These are phyloP conservation scores for Poecile atricapillus DNA, from an alignment of 2,113 vertebrate genomes.

Conservation along the genomic window DNA sequence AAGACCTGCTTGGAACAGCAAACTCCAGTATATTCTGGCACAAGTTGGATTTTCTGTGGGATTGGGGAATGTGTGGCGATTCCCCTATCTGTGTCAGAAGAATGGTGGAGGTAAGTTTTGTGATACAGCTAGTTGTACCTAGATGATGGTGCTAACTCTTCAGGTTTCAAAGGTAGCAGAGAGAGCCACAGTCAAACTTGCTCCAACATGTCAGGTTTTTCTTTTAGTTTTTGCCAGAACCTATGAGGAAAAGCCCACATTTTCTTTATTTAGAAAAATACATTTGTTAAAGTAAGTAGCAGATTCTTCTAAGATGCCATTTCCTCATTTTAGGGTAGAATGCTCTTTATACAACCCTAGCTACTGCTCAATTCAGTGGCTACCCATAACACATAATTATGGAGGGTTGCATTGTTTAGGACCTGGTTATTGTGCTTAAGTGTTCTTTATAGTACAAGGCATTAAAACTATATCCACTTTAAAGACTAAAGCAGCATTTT, in stretches of 20 bases:
- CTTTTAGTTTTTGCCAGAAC: neutral
- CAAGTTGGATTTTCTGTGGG: slow-evolving; percentile 99
- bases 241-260: neutral
- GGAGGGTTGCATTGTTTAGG: neutral
- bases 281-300: neutral
- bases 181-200: neutral
- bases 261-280: neutral
- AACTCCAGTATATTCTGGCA: slow-evolving; percentile 95
- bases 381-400: neutral
- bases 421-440: neutral
- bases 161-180: neutral
- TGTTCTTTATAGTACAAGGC: neutral
- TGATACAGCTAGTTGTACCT: neutral
- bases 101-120: slow-evolving; percentile 93
- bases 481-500: neutral
- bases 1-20: slow-evolving; percentile 95
- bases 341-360: neutral
- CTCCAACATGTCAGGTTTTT: neutral
- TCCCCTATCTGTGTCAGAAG: slow-evolving; percentile 98
- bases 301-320: neutral
- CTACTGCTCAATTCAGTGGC: neutral
- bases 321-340: neutral
- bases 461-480: neutral
- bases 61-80: slow-evolving; percentile 96
- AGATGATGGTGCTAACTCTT: neutral